Conservation (phyloP, 2,113 vertebrate genomes). For the Piaya cayana region DNA sequence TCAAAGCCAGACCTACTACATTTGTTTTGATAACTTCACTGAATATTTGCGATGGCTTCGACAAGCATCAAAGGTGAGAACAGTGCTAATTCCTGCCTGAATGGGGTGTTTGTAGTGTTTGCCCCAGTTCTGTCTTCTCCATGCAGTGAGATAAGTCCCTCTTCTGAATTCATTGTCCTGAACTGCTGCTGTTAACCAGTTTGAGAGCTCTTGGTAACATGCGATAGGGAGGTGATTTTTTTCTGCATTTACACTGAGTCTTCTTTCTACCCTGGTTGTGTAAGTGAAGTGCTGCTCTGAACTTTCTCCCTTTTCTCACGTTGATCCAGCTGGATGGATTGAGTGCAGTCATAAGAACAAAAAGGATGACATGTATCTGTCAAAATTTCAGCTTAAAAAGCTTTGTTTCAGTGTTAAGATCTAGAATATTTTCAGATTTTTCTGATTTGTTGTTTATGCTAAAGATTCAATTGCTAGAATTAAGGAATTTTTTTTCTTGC, state of each 20-base stretch:
- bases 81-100: neutral
- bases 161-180: neutral
- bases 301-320: neutral
- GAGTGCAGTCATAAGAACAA: neutral
- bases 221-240: neutral
- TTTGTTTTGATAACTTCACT: constrained; percentile 96
- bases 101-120: neutral
- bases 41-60: constrained; percentile 96
- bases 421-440: neutral
- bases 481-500: neutral
- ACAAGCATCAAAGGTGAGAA: constrained; percentile 92
- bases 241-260: neutral
- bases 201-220: neutral
- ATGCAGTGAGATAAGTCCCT: neutral
- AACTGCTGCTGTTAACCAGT: neutral
- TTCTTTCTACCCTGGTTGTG: neutral
- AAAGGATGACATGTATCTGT: neutral
- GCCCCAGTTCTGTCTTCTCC: neutral
- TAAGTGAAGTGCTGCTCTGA: neutral
- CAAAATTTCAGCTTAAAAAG: neutral
- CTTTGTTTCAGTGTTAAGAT: neutral
- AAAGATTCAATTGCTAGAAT: neutral
- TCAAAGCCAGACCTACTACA: constrained; percentile 96
- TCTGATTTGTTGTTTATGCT: neutral
- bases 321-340: neutral